Evolutionary conservation across 2,888 invertebrate genomes (phyloP).

Genomic region (Spilosoma lubricipeda): DNA sequence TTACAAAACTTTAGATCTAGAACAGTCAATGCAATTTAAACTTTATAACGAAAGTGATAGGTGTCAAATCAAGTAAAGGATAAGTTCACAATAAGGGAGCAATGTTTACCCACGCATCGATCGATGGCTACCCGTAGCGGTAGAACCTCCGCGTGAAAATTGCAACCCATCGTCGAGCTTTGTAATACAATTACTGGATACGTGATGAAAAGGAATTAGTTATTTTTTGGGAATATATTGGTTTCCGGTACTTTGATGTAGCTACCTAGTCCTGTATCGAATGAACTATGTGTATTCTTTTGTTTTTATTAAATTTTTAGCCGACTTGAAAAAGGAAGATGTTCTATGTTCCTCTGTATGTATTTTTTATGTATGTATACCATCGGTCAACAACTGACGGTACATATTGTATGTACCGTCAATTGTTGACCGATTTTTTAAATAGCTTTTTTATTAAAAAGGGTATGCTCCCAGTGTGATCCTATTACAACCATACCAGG

Average conservation of each 20-base stretch:
- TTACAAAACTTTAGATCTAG: constrained; percentile 13
- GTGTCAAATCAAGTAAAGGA: constrained; percentile 32
- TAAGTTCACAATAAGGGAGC: constrained; percentile 68
- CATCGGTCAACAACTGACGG: no score
- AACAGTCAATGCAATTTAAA: constrained; percentile 20
- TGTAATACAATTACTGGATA: constrained; percentile 69
- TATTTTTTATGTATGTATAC: no score
- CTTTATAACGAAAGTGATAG: constrained; percentile 35
- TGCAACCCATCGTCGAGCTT: constrained; percentile 73
- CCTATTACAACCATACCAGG: no score
- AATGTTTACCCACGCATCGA: constrained; percentile 83
- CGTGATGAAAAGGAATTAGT: constrained; percentile 45
- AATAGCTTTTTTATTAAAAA: no score
- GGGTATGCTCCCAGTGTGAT: no score
- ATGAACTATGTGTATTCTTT: background rate
- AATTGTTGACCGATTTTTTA: no score
- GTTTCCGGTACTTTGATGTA: constrained; percentile 18
- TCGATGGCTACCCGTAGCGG: constrained; percentile 69
- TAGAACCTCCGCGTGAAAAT: constrained; percentile 81
- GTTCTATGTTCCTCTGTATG: no score
- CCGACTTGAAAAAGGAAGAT: no score
- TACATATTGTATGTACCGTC: no score
- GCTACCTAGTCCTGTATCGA: constrained; percentile 8
- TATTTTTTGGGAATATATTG: constrained; percentile 35
- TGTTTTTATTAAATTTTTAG: no score